These are phyloP conservation scores for Chirona hameri DNA, from an alignment of 2,888 invertebrate species.

Conservation along the genomic window DNA sequence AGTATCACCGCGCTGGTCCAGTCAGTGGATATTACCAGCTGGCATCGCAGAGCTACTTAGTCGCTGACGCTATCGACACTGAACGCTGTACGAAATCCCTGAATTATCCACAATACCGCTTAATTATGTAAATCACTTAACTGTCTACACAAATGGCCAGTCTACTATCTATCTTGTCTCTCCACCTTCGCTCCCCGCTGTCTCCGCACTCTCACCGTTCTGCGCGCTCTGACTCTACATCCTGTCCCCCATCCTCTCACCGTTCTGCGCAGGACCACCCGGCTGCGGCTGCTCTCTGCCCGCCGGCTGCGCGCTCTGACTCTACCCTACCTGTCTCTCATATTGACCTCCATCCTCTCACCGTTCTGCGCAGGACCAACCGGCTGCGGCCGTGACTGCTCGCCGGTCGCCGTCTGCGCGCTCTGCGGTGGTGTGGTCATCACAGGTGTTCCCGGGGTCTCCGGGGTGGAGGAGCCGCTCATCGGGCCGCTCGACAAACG, in stretches of 20 bases:
- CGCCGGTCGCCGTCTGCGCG: slow-evolving; percentile 2
- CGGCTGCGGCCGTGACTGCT: slow-evolving; percentile 35
- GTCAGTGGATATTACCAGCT: no score
- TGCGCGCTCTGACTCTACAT: no score
- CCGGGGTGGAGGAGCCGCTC: slow-evolving; percentile 24
- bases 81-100: no score
- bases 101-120: no score
- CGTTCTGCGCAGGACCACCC: slow-evolving; percentile 29
- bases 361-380: slow-evolving; percentile 29
- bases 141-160: no score
- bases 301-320: slow-evolving; percentile 50
- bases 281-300: slow-evolving; percentile 35
- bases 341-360: slow-evolving; percentile 71
- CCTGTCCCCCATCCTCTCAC: background rate
- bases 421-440: slow-evolving; percentile 4
- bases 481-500: slow-evolving; percentile 51
- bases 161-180: no score
- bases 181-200: background rate
- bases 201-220: no score
- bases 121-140: no score
- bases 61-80: no score
- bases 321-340: slow-evolving; percentile 91
- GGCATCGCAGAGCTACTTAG: no score
- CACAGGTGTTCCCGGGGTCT: slow-evolving; percentile 23
- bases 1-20: no score